phyloP scores from a whole-genome alignment of 2,888 invertebrate species.

The Phortica okadai region DNA sequence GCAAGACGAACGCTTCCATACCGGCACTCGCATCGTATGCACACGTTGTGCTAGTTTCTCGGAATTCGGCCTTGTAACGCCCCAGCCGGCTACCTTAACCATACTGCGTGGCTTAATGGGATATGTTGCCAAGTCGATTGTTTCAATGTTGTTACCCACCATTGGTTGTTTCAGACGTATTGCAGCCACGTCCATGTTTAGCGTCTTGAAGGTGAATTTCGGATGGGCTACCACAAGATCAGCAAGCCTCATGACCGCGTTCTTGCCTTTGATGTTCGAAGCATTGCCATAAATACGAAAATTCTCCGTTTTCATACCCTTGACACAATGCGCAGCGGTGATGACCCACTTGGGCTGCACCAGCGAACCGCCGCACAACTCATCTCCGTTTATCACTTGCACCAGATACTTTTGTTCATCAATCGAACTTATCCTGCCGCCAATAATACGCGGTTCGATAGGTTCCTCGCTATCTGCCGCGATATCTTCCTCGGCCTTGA shows the following conservation, averaged over 20 bases:
- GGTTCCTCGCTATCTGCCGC: not conserved
- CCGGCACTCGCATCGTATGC: slow-evolving; percentile 53
- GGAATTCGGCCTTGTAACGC: slow-evolving; percentile 40
- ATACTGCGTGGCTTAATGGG: slow-evolving; percentile 49
- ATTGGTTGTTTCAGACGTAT: slow-evolving; percentile 52
- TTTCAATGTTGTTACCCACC: slow-evolving; percentile 54
- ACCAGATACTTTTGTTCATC: slow-evolving; percentile 56
- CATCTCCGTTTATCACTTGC: slow-evolving; percentile 47
- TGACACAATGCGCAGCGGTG: slow-evolving; percentile 64
- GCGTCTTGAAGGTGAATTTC: slow-evolving; percentile 52
- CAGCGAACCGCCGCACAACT: slow-evolving; percentile 61
- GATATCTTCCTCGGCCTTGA: not conserved
- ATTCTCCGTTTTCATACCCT: slow-evolving; percentile 32
- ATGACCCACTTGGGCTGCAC: slow-evolving; percentile 59
- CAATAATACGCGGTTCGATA: slow-evolving; percentile 55
- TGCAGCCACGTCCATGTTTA: slow-evolving; percentile 64
- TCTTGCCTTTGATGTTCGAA: slow-evolving; percentile 43
- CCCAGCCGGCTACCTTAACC: slow-evolving; percentile 63
- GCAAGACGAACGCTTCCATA: slow-evolving; percentile 51
- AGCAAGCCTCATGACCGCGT: slow-evolving; percentile 45
- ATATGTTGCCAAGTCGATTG: slow-evolving; percentile 55
- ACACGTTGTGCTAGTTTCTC: slow-evolving; percentile 49
- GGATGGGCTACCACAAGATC: slow-evolving; percentile 46
- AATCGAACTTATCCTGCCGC: slow-evolving; percentile 50
- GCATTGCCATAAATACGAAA: slow-evolving; percentile 56